phyloP scores from a whole-genome alignment of 2,113 vertebrate genomes.

The Chionodraco myersi region DNA sequence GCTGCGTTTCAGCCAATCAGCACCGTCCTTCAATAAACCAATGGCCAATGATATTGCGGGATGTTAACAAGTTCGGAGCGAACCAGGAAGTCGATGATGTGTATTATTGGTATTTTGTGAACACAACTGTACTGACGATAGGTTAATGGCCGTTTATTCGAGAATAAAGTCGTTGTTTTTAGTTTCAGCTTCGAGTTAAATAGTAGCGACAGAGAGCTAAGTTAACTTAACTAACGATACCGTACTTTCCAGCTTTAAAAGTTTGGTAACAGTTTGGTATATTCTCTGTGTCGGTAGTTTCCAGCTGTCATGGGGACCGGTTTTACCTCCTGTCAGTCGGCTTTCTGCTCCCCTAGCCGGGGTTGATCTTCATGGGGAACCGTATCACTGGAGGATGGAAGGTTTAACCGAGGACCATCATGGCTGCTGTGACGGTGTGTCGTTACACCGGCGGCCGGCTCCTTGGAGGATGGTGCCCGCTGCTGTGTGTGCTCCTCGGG shows the following conservation, averaged over 20 bases:
- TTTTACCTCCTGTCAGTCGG: not conserved
- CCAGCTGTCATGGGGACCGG: constrained; percentile 15
- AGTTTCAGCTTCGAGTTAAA: not conserved
- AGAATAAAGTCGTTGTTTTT: not conserved
- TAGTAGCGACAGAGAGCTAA: not conserved
- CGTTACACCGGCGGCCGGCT: constrained; percentile 84
- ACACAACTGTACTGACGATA: constrained; percentile 6
- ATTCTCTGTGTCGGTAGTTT: not conserved
- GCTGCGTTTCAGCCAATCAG: constrained; percentile 66
- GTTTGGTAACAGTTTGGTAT: not conserved
- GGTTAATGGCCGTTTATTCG: accelerated
- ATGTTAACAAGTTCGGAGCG: constrained; percentile 33
- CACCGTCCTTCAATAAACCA: not conserved
- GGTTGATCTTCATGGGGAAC: constrained; percentile 49
- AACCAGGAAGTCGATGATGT: constrained; percentile 56
- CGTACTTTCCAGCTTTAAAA: not conserved
- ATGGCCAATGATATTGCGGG: constrained; percentile 59
- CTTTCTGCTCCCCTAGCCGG: constrained; percentile 23
- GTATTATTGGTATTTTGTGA: constrained; percentile 44
- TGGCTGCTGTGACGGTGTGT: constrained; percentile 83
- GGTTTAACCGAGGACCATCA: constrained; percentile 63
- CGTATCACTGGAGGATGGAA: constrained; percentile 51
- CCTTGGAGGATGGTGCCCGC: constrained; percentile 85
- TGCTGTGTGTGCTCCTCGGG: constrained; percentile 85
- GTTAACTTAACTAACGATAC: not conserved